Base-by-base conservation (phyloP, 2,888 invertebrate species). In the Ischnura elegans region DNA sequence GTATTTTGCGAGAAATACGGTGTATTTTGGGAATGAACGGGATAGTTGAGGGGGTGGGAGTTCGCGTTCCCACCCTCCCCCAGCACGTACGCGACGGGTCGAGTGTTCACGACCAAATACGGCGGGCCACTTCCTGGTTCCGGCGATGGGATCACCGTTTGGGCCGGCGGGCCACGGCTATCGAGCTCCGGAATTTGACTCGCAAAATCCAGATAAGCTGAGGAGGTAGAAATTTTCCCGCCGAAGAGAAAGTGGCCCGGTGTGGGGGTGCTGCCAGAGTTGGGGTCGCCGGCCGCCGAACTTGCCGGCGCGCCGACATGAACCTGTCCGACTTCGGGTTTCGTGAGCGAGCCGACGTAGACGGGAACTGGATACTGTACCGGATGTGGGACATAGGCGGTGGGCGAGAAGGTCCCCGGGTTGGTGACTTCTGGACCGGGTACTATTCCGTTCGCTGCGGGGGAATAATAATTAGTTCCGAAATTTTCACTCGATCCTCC, bases 231-330 rank as follows among this genome's bases (percentile, higher is more conserved):
- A 76, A 76, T 36, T 76, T 76, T 76, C 76, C 76, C 76, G 76
- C 76, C 76, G 76, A 76, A 76, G 76, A 76, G 76, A 76, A 76
- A 76, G 76, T 76, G 76, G 76, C 36, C 76, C 10, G 29, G 76
- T 8, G 10, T 29, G 76, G 29, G 36, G 36, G 76, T 76, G 76
- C 29, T 76, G 29, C 76, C 76, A 36, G 2, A 8, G 36, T 10
- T 36, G 21, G 25, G n/a, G 5, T 36, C n/a, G 10, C 76, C 76
- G n/a, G n/a, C n/a, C n/a, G n/a, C n/a, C 29, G 29, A 13, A 3
- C 10, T 8, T 29, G 66, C 2, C 0, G 29, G 8, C 29, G 29
- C 36, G 76, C 36, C 76, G 61, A 61, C 61, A 13, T 36, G 29
- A 76, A 76, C 76, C 36, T 76, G 76, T 25, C 36, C 76, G 29